Evolutionary conservation across 2,888 invertebrate genomes (phyloP), one percentile per base, ranked within the genome.

Genomic region (Rhaphigaster nebulosa): DNA sequence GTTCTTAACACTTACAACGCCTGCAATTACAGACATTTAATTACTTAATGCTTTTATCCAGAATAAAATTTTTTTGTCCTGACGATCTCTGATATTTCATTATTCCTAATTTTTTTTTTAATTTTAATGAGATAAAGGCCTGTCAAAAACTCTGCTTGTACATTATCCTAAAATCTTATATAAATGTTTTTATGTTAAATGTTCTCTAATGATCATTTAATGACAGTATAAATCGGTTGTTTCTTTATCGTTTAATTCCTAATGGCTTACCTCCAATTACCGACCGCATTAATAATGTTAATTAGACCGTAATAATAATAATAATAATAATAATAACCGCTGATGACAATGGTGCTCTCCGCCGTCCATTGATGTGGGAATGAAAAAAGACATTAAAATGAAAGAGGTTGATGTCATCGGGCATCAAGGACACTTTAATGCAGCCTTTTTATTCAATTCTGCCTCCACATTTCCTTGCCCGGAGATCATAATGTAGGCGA

Each of bases 391-490:
- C 41, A 26, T 41, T 26, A 38, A 41, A 45, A 26, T 2, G 80
- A 80, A 26, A 45, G 80, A 45, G 80, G 41, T 41, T 80, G 80
- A 80, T 80, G 80, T 41, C 80, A 80, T 80, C 80, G 41, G 23
- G 41, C 38, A 45, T 45, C 80, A 80, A 80, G 80, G 80, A 80
- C 80, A 45, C 41, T 80, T 80, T 45, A 80, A 80, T 80, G 41
- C 41, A n/a, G 80, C 23, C 80, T 80, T 80, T 80, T 80, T 80
- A 80, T 80, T 80, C 80, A 45, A 80, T 45, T 45, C 80, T 38
- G 80, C 80, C 80, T 41, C 41, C 80, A 45, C 80, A 80, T 80
- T 80, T 80, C 80, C 80, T 80, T 29, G 38, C 12, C 41, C 60
- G 26, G 10, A n/a, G 60, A 26, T 60, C 8, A n/a, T n/a, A 60